Conservation (phyloP, 2,888 invertebrate species). For the Nipponacmea schrenckii region DNA sequence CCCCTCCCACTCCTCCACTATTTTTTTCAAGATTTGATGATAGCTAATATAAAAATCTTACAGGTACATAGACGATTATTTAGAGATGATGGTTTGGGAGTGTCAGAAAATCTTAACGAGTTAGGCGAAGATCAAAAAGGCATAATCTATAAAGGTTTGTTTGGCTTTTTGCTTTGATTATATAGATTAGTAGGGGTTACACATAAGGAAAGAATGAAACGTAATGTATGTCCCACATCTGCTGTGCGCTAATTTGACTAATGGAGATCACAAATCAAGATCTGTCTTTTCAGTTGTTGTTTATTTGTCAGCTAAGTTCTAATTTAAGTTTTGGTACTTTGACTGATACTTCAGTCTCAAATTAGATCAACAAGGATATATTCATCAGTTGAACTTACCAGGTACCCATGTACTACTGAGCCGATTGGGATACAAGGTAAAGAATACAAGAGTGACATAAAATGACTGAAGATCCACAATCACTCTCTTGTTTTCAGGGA, state of each 20-base stretch:
- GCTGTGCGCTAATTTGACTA: too few relatives aligned
- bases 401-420: not conserved
- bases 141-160: slow-evolving; percentile 64
- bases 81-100: slow-evolving; percentile 92
- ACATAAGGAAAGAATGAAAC: too few relatives aligned
- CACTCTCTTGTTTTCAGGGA: slow-evolving; percentile 46
- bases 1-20: not conserved
- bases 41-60: slow-evolving; percentile 6
- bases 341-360: too few relatives aligned
- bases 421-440: not conserved
- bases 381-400: not conserved
- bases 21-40: too few relatives aligned
- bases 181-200: not conserved
- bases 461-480: not conserved
- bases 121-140: slow-evolving; percentile 69
- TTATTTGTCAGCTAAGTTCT: too few relatives aligned
- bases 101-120: slow-evolving; percentile 91
- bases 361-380: too few relatives aligned
- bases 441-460: not conserved
- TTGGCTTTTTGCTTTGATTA: not conserved
- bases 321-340: too few relatives aligned
- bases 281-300: too few relatives aligned
- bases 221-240: too few relatives aligned
- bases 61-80: slow-evolving; percentile 85
- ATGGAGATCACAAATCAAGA: too few relatives aligned